These are phyloP conservation scores for Drosophila bocki DNA, from an alignment of 1,140 invertebrate genomes.

Conservation along the genomic window DNA sequence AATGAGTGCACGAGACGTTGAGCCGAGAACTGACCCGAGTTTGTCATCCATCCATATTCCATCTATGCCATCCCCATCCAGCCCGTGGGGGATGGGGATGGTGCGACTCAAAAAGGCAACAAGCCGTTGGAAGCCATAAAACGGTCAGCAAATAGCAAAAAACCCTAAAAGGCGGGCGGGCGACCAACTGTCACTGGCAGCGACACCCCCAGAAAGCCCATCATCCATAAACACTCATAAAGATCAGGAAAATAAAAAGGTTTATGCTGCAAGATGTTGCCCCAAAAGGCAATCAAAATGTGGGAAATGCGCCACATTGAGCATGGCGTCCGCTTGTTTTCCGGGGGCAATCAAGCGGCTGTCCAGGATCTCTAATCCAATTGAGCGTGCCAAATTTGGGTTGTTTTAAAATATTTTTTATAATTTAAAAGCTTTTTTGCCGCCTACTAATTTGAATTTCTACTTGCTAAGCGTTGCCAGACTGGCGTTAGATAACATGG, in stretches of 20 bases:
- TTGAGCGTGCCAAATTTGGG: neutral
- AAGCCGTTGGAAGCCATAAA: constrained; percentile 71
- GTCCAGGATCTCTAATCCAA: constrained; percentile 2
- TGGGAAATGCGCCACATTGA: constrained; percentile 25
- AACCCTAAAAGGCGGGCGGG: constrained; percentile 20
- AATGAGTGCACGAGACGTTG: constrained; percentile 62
- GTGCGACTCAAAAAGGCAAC: constrained; percentile 65
- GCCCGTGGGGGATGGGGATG: neutral
- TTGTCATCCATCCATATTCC: constrained; percentile 46
- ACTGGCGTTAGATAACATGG: neutral
- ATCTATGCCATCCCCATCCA: neutral
- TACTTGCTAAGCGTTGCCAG: neutral
- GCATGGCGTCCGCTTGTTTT: neutral
- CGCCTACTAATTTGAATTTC: neutral
- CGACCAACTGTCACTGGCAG: constrained; percentile 53
- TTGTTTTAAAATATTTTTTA: neutral
- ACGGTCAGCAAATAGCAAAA: constrained; percentile 40
- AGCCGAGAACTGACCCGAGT: constrained; percentile 13
- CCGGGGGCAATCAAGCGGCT: constrained; percentile 6
- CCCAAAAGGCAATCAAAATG: constrained; percentile 15
- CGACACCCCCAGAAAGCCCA: neutral
- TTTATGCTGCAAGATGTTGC: constrained; percentile 31
- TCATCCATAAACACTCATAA: constrained; percentile 29
- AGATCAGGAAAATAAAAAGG: constrained; percentile 34
- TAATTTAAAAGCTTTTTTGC: neutral